phyloP scores from a whole-genome alignment of 2,797 vertebrate species.

The Sebastes kiyomatsui region DNA sequence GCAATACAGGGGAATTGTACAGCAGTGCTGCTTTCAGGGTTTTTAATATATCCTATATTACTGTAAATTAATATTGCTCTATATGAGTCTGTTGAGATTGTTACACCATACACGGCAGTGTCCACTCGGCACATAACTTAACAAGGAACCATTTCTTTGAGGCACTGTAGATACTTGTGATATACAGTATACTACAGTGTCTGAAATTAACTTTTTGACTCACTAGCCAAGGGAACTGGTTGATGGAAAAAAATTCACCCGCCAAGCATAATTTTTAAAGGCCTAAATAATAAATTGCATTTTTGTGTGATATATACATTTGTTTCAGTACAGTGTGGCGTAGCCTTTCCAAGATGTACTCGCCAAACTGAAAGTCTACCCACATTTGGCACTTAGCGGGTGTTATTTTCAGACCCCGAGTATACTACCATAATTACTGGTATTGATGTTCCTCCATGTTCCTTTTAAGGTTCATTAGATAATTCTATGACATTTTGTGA shows the following conservation, averaged over 20 bases:
- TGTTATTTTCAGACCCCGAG: not conserved
- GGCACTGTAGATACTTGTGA: not conserved
- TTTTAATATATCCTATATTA: not conserved
- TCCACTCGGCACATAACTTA: not conserved
- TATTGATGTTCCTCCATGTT: not conserved
- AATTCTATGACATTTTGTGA: not conserved
- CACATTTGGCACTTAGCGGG: too few relatives aligned
- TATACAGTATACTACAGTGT: not conserved
- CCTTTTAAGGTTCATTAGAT: not conserved
- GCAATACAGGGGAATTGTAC: not conserved
- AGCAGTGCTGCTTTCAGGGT: not conserved
- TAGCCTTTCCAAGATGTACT: too few relatives aligned
- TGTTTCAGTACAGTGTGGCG: not conserved
- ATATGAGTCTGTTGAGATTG: not conserved
- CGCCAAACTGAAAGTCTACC: too few relatives aligned
- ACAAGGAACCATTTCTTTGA: not conserved
- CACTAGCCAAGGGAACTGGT: too few relatives aligned
- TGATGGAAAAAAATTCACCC: not conserved
- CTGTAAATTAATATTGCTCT: not conserved
- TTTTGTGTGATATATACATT: not conserved
- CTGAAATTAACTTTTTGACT: too few relatives aligned
- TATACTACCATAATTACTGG: not conserved
- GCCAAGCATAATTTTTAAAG: not conserved
- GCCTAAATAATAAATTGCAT: not conserved
- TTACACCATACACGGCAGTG: not conserved